These are phyloP conservation scores for Balaenoptera acutorostrata DNA, from an alignment of 2,113 vertebrate species.

Conservation along the genomic window DNA sequence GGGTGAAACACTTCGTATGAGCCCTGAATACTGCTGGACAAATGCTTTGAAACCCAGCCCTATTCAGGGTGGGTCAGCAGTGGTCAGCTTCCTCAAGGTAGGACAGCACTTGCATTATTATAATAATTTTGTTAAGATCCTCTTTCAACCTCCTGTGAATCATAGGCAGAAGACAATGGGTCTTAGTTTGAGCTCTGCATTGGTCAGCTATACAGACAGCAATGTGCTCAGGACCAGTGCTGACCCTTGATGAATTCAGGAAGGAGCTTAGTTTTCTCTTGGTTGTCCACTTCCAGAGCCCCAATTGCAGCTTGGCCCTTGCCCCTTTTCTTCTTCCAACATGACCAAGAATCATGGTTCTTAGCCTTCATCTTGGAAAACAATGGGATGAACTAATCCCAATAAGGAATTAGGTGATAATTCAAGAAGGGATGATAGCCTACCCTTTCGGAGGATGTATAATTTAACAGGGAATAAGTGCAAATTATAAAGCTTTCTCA, in stretches of 20 bases:
- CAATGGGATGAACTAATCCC: background rate
- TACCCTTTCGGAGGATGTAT: background rate
- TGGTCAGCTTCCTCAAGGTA: background rate
- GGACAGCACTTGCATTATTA: background rate
- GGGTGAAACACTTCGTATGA: background rate
- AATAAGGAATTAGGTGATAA: background rate
- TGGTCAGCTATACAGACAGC: background rate
- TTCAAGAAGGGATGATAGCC: background rate
- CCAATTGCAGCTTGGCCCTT: background rate
- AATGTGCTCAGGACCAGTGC: background rate
- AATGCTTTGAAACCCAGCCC: background rate
- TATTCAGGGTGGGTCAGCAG: background rate
- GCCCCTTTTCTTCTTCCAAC: background rate
- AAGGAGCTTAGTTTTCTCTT: background rate
- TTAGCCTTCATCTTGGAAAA: constrained; percentile 28
- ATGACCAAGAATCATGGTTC: background rate
- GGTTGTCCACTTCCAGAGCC: background rate
- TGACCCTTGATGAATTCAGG: background rate
- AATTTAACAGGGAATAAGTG: background rate
- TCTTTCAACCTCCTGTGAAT: background rate
- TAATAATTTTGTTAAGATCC: background rate
- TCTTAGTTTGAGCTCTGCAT: background rate
- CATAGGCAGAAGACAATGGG: background rate
- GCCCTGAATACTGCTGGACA: background rate
- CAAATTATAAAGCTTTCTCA: background rate